Evolutionary conservation across 2,888 invertebrate species (phyloP).

Genomic region (Diplazon laetatorius): DNA sequence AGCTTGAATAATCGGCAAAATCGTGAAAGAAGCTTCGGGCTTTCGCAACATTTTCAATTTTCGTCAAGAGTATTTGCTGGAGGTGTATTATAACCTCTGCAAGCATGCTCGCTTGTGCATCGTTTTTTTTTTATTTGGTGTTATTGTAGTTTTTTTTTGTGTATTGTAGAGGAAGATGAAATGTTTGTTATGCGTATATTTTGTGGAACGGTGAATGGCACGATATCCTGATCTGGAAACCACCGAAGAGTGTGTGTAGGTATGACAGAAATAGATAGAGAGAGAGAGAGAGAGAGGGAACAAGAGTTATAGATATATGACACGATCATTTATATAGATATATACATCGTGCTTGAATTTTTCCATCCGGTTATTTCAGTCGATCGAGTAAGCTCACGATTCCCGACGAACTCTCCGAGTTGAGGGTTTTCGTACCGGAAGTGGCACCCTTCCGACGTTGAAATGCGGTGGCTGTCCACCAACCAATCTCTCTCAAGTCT

Average conservation of each 20-base stretch:
- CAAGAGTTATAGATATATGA: slow-evolving; percentile 6
- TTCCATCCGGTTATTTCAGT: slow-evolving; percentile 28
- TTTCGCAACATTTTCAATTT: too few species aligned
- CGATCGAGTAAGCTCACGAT: slow-evolving; percentile 30
- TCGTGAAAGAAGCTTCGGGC: too few species aligned
- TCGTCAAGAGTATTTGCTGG: too few species aligned
- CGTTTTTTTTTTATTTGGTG: too few species aligned
- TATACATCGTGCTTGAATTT: slow-evolving; percentile 7
- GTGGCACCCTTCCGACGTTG: slow-evolving; percentile 46
- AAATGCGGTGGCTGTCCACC: too few species aligned
- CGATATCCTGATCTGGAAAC: slow-evolving; percentile 30
- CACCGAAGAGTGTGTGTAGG: background rate
- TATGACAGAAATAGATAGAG: background rate
- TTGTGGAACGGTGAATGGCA: background rate
- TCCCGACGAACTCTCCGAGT: slow-evolving; percentile 42
- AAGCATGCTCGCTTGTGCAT: too few species aligned
- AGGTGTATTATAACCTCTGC: too few species aligned
- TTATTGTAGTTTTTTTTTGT: too few species aligned
- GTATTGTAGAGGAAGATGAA: background rate
- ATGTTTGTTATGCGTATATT: background rate
- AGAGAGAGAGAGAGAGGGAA: background rate
- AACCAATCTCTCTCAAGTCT: slow-evolving; percentile 20
- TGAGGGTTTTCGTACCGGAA: slow-evolving; percentile 46
- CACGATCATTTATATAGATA: too few species aligned
- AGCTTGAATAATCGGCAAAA: too few species aligned